A percentile compares a stretch with the other conserved stretches of the same genome.
Evolutionary conservation across 2,113 vertebrate genomes (phyloP).

Genomic region (Dascyllus trimaculatus): DNA sequence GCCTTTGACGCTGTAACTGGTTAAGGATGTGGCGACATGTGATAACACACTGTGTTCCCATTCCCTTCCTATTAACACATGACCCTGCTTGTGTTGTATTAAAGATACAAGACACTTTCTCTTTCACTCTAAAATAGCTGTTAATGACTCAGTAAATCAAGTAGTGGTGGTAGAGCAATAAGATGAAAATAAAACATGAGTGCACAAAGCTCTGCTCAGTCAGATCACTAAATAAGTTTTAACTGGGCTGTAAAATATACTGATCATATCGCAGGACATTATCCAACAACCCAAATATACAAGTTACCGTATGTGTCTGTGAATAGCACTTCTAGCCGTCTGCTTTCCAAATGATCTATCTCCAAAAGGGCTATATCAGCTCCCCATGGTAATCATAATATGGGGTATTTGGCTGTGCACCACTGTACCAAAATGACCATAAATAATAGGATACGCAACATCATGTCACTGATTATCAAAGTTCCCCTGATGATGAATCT

Average conservation of each 20-base stretch:
- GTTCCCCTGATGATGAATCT: constrained; percentile 42
- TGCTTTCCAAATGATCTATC: constrained; percentile 59
- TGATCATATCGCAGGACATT: constrained; percentile 51
- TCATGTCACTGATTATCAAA: constrained; percentile 66
- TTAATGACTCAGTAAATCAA: constrained; percentile 41
- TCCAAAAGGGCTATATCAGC: constrained; percentile 68
- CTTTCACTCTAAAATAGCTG: constrained; percentile 35
- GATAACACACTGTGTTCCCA: constrained; percentile 56
- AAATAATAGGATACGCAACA: constrained; percentile 72
- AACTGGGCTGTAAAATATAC: constrained; percentile 50
- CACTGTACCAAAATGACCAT: constrained; percentile 49
- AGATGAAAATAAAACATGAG: background rate
- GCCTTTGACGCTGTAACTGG: constrained; percentile 66
- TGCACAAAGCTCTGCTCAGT: constrained; percentile 19
- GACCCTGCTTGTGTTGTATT: constrained; percentile 25
- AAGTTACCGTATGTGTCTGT: constrained; percentile 29
- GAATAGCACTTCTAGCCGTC: constrained; percentile 41
- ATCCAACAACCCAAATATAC: constrained; percentile 30
- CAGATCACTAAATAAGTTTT: constrained; percentile 30
- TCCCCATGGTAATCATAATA: constrained; percentile 66
- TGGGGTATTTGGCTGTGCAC: constrained; percentile 70
- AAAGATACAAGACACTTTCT: constrained; percentile 29
- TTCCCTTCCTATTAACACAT: constrained; percentile 49
- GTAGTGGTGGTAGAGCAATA: background rate
- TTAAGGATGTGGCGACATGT: constrained; percentile 70